phyloP scores from a whole-genome alignment of 2,113 vertebrate genomes.

The Pteronura brasiliensis region DNA sequence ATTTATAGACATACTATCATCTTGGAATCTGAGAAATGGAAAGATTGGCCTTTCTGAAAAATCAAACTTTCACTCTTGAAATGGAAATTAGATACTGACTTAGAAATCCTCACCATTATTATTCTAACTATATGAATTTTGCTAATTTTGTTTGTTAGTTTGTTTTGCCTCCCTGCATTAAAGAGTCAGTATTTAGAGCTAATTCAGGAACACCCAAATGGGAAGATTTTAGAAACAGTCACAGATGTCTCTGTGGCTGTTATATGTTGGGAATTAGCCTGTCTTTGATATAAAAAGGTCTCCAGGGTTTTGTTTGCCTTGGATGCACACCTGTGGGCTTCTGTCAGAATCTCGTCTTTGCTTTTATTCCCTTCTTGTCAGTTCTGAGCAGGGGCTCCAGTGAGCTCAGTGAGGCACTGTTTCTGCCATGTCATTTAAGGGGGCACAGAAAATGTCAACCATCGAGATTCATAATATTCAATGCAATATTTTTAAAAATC shows the following conservation, averaged over 20 bases:
- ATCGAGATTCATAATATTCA: neutral
- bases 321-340: neutral
- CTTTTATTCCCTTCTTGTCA: neutral
- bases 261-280: fast-evolving
- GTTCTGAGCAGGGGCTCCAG: fast-evolving
- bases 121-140: neutral
- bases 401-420: neutral
- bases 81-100: neutral
- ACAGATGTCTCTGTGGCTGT: no score
- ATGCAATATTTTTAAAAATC: neutral
- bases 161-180: neutral
- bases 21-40: neutral
- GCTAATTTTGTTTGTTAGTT: neutral
- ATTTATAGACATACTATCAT: neutral
- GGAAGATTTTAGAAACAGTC: neutral
- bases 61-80: neutral
- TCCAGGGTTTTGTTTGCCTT: neutral
- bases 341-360: neutral
- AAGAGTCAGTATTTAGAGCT: neutral
- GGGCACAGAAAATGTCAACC: neutral
- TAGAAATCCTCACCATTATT: neutral
- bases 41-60: neutral
- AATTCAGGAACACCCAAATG: no score
- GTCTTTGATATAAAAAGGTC: neutral
- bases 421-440: neutral